Evolutionary conservation across 2,888 invertebrate species (phyloP).

Genomic region (Drosophila neoperkinsi): DNA sequence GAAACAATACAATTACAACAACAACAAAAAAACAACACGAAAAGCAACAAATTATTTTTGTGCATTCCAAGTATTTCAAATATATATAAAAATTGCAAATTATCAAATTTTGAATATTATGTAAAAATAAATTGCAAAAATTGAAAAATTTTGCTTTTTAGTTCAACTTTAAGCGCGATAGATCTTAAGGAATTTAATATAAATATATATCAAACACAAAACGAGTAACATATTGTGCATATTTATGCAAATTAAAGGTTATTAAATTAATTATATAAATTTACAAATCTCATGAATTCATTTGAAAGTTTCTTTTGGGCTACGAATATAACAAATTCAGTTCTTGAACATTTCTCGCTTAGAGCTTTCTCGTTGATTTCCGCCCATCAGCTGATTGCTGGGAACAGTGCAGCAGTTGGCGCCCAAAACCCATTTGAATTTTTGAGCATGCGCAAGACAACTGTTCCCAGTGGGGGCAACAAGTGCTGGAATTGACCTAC

Average conservation of each 20-base stretch:
- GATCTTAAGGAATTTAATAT: constrained; percentile 49
- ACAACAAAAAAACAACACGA: constrained; percentile 19
- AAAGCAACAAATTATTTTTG: constrained; percentile 60
- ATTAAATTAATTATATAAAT: constrained; percentile 57
- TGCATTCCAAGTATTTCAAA: constrained; percentile 79
- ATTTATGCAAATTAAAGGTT: constrained; percentile 71
- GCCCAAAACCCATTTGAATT: constrained; percentile 41
- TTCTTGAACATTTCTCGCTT: too few species aligned
- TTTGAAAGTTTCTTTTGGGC: background rate
- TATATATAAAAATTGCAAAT: constrained; percentile 39
- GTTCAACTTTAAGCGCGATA: constrained; percentile 64
- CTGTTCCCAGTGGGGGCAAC: constrained; percentile 53
- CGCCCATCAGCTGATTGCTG: constrained; percentile 43
- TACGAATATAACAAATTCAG: background rate
- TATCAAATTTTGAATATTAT: constrained; percentile 13
- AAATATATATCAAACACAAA: constrained; percentile 43
- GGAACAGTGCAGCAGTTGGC: constrained; percentile 40
- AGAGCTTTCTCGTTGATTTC: constrained; percentile 21
- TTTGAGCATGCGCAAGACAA: constrained; percentile 47
- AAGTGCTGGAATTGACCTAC: constrained; percentile 58
- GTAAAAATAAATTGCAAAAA: constrained; percentile 21
- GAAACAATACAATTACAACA: constrained; percentile 33
- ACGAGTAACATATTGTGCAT: constrained; percentile 66
- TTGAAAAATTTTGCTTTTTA: constrained; percentile 49
- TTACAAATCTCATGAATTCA: background rate